Base-by-base conservation (phyloP, 2,888 invertebrate genomes). In the Aporophyla lueneburgensis region DNA sequence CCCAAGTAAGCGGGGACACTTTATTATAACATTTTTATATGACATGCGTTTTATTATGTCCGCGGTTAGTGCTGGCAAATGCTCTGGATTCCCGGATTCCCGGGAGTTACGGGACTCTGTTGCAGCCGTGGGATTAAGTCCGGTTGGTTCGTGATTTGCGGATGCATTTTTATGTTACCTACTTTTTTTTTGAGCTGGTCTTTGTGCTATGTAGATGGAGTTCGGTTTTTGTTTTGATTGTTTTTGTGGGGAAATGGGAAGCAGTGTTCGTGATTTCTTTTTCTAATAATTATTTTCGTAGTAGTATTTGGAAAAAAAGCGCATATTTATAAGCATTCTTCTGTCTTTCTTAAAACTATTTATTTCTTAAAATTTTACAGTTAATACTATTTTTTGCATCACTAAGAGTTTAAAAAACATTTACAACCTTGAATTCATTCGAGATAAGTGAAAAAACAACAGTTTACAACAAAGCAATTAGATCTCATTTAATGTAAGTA, bases 1-100 rank as follows among this genome's bases (percentile, higher is more conserved):
- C 74, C 68, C 21, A 59, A 62, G 74, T 80, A 83, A 83, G 67
- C 69, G 83, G 33, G 27, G 54, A 62, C 77, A 80, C 76, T 86
- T 80, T 86, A 86, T 86, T 77, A 84, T 65, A 74, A 72, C 77
- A 88, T 79, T 83, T 85, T 88, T 86, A 85, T 86, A 85, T 83
- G 76, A 74, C 71, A 78, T 63, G 71, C 82, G 72, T 78, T 88
- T 86, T 79, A 87, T 86, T 86, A 85, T 87, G 80, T 69, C 63
- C 77, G 49, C 49, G 82, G 83, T 77, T 74, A 85, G 83, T 76
- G 85, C 70, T 77, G 77, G 82, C 82, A 77, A 81, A 81, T 74
- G 74, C 71, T 63, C 82, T 40, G 80, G 82, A 72, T 66, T 82
- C 81, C 79, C 69, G 73, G 70, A 63, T 59, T 81, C 84, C 71